These are phyloP conservation scores for Chelon auratus DNA, from an alignment of 2,797 vertebrate species.

Conservation along the genomic window DNA sequence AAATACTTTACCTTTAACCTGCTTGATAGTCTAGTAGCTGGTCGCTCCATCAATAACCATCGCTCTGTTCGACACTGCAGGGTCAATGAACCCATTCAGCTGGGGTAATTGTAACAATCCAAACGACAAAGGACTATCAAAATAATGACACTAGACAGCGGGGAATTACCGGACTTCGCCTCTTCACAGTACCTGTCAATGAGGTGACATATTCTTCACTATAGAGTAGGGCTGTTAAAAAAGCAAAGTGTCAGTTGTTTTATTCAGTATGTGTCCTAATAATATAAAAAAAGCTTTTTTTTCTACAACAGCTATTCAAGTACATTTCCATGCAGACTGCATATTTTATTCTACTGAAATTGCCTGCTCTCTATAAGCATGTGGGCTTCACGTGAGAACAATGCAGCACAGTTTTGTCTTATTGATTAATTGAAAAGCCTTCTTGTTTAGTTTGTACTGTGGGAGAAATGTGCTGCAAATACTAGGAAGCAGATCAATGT, in stretches of 20 bases:
- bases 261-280: too few relatives aligned
- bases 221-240: too few relatives aligned
- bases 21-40: constrained; percentile 17
- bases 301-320: background rate
- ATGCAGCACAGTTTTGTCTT: background rate
- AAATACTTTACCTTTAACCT: constrained; percentile 49
- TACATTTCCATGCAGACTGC: background rate
- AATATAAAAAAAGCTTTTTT: too few relatives aligned
- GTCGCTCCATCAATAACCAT: constrained; percentile 38
- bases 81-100: constrained; percentile 34
- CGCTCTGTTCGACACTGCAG: constrained; percentile 24
- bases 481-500: background rate
- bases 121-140: constrained; percentile 41
- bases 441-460: background rate
- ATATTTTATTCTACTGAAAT: background rate
- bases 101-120: constrained; percentile 40
- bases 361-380: background rate
- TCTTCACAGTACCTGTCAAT: constrained; percentile 23
- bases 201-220: background rate
- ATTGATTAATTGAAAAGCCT: background rate
- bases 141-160: constrained; percentile 36
- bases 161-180: constrained; percentile 27
- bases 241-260: too few relatives aligned
- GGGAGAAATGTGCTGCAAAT: background rate
- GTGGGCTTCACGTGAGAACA: background rate